Evolutionary conservation across 92 coral and sea anemone genomes (phyloP).

Genomic region (Plumapathes pennacea): DNA sequence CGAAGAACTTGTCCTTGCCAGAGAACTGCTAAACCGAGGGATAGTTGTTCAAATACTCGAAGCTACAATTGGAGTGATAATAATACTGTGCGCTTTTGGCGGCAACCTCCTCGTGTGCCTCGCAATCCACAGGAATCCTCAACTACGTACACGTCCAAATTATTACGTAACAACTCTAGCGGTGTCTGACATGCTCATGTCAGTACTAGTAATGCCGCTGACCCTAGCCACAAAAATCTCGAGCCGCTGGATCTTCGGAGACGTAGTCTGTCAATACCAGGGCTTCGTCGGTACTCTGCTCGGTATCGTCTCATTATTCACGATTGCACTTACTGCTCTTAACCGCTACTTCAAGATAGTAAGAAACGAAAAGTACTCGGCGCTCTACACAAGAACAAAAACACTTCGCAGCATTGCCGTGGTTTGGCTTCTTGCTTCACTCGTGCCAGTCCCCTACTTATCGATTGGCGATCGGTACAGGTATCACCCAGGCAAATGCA

Average conservation of each 20-base stretch:
- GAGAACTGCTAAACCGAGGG: conserved; percentile 15
- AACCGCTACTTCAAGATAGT: conserved; percentile 48
- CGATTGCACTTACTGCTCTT: conserved; percentile 31
- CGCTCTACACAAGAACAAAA: conserved; percentile 5
- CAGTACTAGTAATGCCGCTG: conserved; percentile 26
- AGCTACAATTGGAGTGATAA: background rate
- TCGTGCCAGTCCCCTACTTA: conserved; percentile 27
- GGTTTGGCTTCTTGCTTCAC: conserved; percentile 20
- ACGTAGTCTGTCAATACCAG: conserved; percentile 45
- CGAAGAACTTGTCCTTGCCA: conserved; percentile 9
- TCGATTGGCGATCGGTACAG: conserved; percentile 13
- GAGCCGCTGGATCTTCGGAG: conserved; percentile 35
- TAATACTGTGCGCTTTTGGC: conserved; percentile 12
- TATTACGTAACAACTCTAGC: conserved; percentile 57
- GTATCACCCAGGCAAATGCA: conserved; percentile 40
- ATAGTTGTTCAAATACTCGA: conserved; percentile 12
- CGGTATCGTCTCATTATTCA: conserved; percentile 27
- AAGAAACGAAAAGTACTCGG: conserved; percentile 2
- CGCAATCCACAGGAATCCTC: conserved; percentile 33
- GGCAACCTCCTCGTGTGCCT: conserved; percentile 45
- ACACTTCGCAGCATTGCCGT: conserved; percentile 12
- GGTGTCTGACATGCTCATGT: conserved; percentile 34
- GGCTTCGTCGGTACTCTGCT: conserved; percentile 36
- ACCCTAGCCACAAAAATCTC: conserved; percentile 19
- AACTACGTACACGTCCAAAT: conserved; percentile 43